Evolutionary conservation across 1,140 invertebrate species (phyloP), one percentile per base, ranked within the genome.

Genomic region (Drosophila bifasciata): DNA sequence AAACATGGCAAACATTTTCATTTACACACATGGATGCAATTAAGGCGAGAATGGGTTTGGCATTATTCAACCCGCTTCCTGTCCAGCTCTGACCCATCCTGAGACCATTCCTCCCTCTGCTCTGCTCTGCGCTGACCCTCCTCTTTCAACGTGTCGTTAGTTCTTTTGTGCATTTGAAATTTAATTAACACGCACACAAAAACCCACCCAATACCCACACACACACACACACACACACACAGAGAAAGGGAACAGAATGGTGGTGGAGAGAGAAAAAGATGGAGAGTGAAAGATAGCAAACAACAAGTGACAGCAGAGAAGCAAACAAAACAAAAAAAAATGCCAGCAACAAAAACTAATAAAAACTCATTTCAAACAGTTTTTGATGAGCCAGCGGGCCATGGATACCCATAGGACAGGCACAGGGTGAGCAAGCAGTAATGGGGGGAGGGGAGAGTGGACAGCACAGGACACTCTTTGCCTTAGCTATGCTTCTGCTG

Each of bases 111-210:
- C 50, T 16, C 13, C 23, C 46, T 21, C 19, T 21, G 21, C 32
- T 5, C 8, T n/a, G 16, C 39, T 36, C 11, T 16, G 32, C 8
- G 8, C 23, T 21, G 32, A 19, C 28, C 21, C 15, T 50, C 19
- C 23, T 11, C 51, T 74, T 11, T 13, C 62, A 57, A 64, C 68
- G 68, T 85, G 79, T 74, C 67, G 63, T 77, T 81, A 68, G 68
- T 81, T 66, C 77, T 78, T 88, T 88, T 86, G 81, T 86, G 77
- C 83, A 86, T 86, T 86, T 81, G 60, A 86, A 86, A 85, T 85
- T 85, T 85, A 85, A 85, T 85, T 85, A 85, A 85, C 77, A 85
- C 81, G 58, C 81, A 80, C 49, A 73, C 62, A 71, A 28, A 40
- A 39, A 41, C 43, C 17, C 16, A 21, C n/a, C 39, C 39, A 6